Evolutionary conservation across 2,113 vertebrate species (phyloP), one percentile per base, ranked within the genome.

Genomic region (Thryonomys swinderianus): DNA sequence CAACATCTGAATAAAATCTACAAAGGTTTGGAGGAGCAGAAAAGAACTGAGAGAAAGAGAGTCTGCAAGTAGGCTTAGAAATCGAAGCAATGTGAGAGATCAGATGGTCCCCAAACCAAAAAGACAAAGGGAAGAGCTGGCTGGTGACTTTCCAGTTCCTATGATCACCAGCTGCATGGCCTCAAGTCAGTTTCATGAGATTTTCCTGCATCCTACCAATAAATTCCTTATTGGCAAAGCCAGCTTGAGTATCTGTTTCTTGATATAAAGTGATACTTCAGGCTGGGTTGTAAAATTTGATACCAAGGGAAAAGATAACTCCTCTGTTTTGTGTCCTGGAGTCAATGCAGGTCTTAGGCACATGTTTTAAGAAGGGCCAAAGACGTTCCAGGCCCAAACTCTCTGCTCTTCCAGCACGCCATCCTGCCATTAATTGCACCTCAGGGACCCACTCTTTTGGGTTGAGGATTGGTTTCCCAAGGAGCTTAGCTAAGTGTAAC

Each of bases 141-240:
- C 40, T 21, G 45, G 55, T 57, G 76, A 74, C n/a, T 57, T 55
- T 67, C 83, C 69, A n/a, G 71, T 42, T 84, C 78, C 40, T 17
- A 1, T 79, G 78, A 78, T 55, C 62, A n/a, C 67, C 91, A 76
- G 79, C 86, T 96, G 91, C 37, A 5, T 62, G 83, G 91, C 73
- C 45, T 91, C 80, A 86, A 21, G 79, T 25, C 21, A 51, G 32
- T 88, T 85, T 86, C 95, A 69, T 14, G 79, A 86, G 91, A 42
- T 64, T 83, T 73, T 34, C 69, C 79, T 91, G 86, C 86, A 94
- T 84, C 86, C 91, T 81, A 55, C 87, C 80, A 85, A 84, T 96
- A 94, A 96, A 94, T 79, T 94, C 86, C 95, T 95, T 67, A 51
- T 88, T 57, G 86, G 79, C 89, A 84, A 81, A 83, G 57, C 73